Conservation (phyloP, 2,888 invertebrate species). For the Steinernema scapterisci region DNA sequence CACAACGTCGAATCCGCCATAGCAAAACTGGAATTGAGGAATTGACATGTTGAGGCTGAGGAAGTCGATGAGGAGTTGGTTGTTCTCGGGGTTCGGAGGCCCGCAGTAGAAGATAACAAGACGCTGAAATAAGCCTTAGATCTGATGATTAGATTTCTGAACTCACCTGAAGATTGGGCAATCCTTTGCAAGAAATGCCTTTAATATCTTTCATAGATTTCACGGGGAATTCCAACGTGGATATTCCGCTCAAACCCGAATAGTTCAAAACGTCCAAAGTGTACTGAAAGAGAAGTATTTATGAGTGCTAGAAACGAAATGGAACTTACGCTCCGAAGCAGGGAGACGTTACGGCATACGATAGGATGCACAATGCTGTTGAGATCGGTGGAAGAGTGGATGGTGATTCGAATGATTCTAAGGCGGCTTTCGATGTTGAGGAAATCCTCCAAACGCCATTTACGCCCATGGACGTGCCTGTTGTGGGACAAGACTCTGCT, state of each 20-base stretch:
- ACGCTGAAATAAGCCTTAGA: background rate
- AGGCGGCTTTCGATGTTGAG: background rate
- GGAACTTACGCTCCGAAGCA: background rate
- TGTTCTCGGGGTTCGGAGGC: background rate
- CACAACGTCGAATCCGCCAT: background rate
- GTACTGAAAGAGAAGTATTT: background rate
- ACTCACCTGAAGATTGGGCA: background rate
- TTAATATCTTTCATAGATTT: background rate
- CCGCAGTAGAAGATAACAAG: background rate
- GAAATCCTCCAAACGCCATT: background rate
- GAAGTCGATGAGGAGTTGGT: background rate
- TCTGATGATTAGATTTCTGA: background rate
- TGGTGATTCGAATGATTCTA: background rate
- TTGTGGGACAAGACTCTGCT: too few species aligned
- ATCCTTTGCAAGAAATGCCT: background rate
- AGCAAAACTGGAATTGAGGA: constrained; percentile 1
- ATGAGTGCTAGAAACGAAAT: too few species aligned
- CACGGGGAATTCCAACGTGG: background rate
- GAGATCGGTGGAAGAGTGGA: background rate
- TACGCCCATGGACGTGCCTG: background rate
- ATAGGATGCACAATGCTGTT: background rate
- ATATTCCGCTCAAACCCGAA: background rate
- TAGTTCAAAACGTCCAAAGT: background rate
- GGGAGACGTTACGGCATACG: background rate
- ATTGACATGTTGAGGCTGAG: background rate